Conservation (phyloP, 2,797 vertebrate genomes). For the Acanthiza pusilla region DNA sequence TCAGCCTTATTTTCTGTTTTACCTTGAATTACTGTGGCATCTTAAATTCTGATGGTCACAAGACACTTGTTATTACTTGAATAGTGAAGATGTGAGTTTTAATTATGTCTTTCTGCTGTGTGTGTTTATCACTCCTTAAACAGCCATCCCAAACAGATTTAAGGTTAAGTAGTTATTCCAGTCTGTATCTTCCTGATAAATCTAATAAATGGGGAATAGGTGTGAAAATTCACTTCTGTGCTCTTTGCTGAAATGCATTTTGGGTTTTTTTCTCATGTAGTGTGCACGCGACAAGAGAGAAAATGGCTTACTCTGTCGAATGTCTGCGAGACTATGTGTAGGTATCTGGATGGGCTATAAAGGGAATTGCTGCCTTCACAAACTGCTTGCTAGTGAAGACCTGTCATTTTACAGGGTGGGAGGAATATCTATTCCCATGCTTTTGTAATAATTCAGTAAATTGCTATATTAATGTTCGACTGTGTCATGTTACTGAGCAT, state of each 20-base stretch:
- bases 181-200: neutral
- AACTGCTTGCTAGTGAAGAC: neutral
- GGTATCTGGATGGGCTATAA: conserved; percentile 54
- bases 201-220: neutral
- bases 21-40: neutral
- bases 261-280: conserved; percentile 65
- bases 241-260: neutral
- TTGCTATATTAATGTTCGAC: neutral
- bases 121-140: neutral
- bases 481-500: neutral
- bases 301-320: conserved; percentile 87
- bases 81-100: neutral
- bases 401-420: neutral
- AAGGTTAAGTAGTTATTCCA: neutral
- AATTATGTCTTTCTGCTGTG: neutral
- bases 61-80: neutral
- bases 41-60: neutral
- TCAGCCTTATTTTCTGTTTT: neutral
- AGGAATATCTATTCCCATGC: neutral
- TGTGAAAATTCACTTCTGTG: neutral
- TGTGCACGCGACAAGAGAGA: conserved; percentile 88
- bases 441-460: neutral
- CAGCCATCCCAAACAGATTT: neutral
- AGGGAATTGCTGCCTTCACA: neutral
- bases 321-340: conserved; percentile 91